A percentile compares a stretch with the other conserved stretches of the same genome.
Conservation (phyloP, 2,113 vertebrate genomes). For the Thamnaconus septentrionalis region DNA sequence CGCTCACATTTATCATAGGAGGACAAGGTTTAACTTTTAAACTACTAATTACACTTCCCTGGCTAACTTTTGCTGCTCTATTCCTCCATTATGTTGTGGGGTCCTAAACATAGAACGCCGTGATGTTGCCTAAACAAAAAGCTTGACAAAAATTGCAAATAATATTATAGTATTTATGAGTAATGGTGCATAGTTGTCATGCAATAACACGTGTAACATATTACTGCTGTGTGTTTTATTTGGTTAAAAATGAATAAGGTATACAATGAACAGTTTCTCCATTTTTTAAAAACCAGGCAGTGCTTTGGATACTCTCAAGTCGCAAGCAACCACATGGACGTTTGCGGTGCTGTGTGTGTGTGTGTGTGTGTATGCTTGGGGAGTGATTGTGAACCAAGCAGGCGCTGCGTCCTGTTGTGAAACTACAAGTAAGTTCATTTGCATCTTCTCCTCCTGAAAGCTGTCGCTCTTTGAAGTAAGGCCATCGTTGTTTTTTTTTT, state of each 20-base stretch:
- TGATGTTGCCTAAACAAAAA: too few relatives aligned
- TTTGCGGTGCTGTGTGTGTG: not conserved
- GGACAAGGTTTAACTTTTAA: not conserved
- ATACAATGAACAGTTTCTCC: too few relatives aligned
- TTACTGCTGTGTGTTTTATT: too few relatives aligned
- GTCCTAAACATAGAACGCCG: too few relatives aligned
- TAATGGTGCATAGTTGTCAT: too few relatives aligned
- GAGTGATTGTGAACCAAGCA: constrained; percentile 5
- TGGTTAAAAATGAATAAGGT: too few relatives aligned
- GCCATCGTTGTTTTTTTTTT: not conserved
- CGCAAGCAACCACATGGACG: constrained; percentile 11
- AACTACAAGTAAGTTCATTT: constrained; percentile 64
- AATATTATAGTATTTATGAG: too few relatives aligned
- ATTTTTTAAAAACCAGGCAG: constrained; percentile 13
- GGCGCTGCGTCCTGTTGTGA: constrained; percentile 32
- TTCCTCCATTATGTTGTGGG: not conserved
- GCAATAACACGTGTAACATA: too few relatives aligned
- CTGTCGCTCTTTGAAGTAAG: not conserved
- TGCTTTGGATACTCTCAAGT: not conserved
- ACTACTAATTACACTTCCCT: not conserved
- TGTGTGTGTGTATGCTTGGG: not conserved
- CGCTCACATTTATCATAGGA: constrained; percentile 3
- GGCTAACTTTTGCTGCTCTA: not conserved
- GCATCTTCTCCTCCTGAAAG: constrained; percentile 42
- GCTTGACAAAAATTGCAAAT: too few relatives aligned